Base-by-base conservation (phyloP, 2,113 vertebrate species). In the Oenanthe oenanthe region DNA sequence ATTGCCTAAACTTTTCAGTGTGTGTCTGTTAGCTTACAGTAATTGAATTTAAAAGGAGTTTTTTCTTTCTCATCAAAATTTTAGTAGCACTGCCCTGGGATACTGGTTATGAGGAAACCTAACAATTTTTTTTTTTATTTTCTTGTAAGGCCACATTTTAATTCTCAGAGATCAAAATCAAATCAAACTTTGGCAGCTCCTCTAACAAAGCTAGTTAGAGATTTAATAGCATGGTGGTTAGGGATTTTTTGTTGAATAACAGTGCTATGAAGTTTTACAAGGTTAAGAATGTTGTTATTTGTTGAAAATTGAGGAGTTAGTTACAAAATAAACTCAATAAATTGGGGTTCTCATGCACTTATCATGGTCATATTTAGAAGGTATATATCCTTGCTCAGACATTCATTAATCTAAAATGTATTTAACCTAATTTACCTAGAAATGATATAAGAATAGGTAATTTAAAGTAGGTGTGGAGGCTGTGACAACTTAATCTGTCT, bases 81-180 rank as follows among this genome's bases (percentile, higher is more conserved):
- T 87, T 94, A 92, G n/a, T 75, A 94, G 6, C 42, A 38, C 47
- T 91, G 54, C 31, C 57, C 6, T 78, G 79, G 70, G 79, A 73
- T 90, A 56, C 11, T 76, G 51, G 32, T 67, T 93, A 66, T 63
- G 45, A 94, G 75, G 87, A 81, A 71, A 13, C 19, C 15, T 62
- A 57, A n/a, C 28, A 32, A 3, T 28, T 45, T 80, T 6, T 22
- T 17, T 21, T 54, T 10, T 0, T 6, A 79, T 89, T 65, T 54
- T 25, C 38, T 34, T 43, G 3, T 54, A 61, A 90, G 58, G 76
- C 25, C 2, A 2, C n/a, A 43, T 91, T 96, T 94, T 91, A 78
- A 76, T 90, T 76, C 78, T 90, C 20, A 72, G 47, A 80, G 67
- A 88, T 94, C 58, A 91, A 94, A 95, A 89, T 96, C 40, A 91